These are phyloP conservation scores for Graphium colonna DNA, from an alignment of 2,888 invertebrate species.

Conservation along the genomic window DNA sequence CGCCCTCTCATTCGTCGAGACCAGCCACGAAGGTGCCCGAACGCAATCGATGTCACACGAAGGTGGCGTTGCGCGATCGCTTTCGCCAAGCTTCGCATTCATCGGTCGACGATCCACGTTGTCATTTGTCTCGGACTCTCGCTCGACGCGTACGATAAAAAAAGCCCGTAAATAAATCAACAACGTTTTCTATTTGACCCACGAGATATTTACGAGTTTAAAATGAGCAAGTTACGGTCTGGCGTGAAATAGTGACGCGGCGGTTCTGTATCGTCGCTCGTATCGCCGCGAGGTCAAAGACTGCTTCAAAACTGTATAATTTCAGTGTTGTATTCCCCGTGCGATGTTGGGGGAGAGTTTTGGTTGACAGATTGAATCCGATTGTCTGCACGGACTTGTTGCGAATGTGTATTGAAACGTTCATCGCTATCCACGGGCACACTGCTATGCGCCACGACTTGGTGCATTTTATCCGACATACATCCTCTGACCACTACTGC, in stretches of 20 bases:
- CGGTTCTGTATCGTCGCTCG: conserved; percentile 31
- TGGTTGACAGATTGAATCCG: conserved; percentile 61
- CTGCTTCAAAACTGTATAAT: conserved; percentile 54
- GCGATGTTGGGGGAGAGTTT: conserved; percentile 70
- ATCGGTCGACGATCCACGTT: conserved; percentile 44
- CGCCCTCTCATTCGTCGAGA: conserved; percentile 42
- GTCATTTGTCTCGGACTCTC: conserved; percentile 37
- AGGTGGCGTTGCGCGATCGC: conserved; percentile 47
- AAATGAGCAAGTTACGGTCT: conserved; percentile 70
- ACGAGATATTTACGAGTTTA: conserved; percentile 37
- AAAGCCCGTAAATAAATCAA: conserved; percentile 30
- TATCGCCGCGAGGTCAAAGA: conserved; percentile 37
- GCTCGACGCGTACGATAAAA: conserved; percentile 41
- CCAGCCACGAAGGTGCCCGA: conserved; percentile 51
- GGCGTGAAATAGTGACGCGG: conserved; percentile 65
- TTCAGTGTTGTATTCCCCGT: conserved; percentile 61
- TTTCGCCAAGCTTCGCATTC: conserved; percentile 52
- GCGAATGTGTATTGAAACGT: conserved; percentile 80
- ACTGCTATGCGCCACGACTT: conserved; percentile 89
- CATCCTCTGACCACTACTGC: conserved; percentile 89
- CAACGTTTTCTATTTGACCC: conserved; percentile 29
- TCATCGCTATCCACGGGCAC: conserved; percentile 80
- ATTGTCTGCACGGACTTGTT: conserved; percentile 66
- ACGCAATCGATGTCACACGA: conserved; percentile 71
- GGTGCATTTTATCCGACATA: conserved; percentile 87